Percentiles rank a stretch among this genome's conserved stretches.
Conservation (phyloP, 2,113 vertebrate genomes). For the Esox niger region DNA sequence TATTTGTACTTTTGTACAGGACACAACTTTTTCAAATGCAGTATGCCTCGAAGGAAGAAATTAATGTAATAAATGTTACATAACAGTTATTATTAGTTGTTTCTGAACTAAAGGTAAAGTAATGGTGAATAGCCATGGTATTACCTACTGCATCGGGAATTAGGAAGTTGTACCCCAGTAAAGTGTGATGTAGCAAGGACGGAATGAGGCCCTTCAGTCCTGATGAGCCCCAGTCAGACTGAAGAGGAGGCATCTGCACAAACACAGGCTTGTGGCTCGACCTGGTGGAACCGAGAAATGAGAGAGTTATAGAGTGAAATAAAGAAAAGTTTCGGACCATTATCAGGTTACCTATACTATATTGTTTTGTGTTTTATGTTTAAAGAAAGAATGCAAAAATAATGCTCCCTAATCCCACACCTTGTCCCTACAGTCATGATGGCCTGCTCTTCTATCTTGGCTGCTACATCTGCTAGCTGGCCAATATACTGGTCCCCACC, state of each 20-base stretch:
- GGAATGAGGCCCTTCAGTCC: slow-evolving; percentile 87
- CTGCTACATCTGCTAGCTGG: slow-evolving; percentile 70
- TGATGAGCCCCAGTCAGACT: slow-evolving; percentile 78
- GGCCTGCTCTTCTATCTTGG: slow-evolving; percentile 72
- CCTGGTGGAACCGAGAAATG: slow-evolving; percentile 51
- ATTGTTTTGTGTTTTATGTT: too few relatives aligned
- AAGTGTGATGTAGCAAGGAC: slow-evolving; percentile 84
- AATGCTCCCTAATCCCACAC: slow-evolving; percentile 52
- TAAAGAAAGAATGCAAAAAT: neutral
- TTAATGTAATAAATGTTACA: too few relatives aligned
- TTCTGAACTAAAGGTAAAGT: neutral
- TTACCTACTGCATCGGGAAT: slow-evolving; percentile 90
- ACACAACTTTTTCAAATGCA: too few relatives aligned
- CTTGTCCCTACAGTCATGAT: slow-evolving; percentile 78
- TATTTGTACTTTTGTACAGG: too few relatives aligned
- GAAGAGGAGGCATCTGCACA: slow-evolving; percentile 76
- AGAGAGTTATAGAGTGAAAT: too few relatives aligned
- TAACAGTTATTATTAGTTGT: neutral
- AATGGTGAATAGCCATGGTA: slow-evolving; percentile 36
- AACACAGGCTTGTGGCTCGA: slow-evolving; percentile 81
- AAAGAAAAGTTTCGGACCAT: too few relatives aligned
- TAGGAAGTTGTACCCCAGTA: slow-evolving; percentile 91
- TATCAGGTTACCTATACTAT: too few relatives aligned
- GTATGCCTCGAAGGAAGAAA: too few relatives aligned
- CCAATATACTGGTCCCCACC: slow-evolving; percentile 71